These are phyloP conservation scores for Eurytemora carolleeae DNA, from an alignment of 1,140 invertebrate genomes.

Conservation along the genomic window DNA sequence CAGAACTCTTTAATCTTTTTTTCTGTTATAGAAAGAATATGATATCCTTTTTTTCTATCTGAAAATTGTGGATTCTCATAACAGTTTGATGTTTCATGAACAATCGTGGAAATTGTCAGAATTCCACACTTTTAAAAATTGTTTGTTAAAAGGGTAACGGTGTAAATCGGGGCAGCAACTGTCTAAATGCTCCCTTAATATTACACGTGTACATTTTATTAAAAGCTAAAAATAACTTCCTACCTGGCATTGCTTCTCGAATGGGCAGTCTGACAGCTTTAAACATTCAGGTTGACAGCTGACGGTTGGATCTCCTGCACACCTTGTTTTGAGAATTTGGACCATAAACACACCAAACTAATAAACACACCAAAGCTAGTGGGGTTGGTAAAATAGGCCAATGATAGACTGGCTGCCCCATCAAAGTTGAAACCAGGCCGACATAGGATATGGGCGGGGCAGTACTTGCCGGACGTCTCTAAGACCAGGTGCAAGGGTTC, in stretches of 20 bases:
- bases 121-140: neutral
- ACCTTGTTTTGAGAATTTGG: neutral
- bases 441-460: no score
- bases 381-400: neutral
- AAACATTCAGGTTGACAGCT: neutral
- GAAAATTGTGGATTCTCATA: no score
- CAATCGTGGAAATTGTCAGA: neutral
- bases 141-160: neutral
- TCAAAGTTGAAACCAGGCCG: no score
- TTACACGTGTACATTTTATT: neutral
- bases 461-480: no score
- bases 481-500: no score
- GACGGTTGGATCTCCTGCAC: neutral
- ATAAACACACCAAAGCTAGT: neutral
- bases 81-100: no score
- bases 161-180: no score
- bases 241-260: neutral
- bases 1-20: no score
- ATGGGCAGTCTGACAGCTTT: neutral
- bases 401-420: neutral
- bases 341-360: neutral
- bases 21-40: no score
- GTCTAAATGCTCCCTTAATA: no score
- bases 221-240: neutral
- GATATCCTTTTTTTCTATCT: no score